Evolutionary conservation across 1,140 invertebrate genomes (phyloP).

Genomic region (Bacillus rossius): DNA sequence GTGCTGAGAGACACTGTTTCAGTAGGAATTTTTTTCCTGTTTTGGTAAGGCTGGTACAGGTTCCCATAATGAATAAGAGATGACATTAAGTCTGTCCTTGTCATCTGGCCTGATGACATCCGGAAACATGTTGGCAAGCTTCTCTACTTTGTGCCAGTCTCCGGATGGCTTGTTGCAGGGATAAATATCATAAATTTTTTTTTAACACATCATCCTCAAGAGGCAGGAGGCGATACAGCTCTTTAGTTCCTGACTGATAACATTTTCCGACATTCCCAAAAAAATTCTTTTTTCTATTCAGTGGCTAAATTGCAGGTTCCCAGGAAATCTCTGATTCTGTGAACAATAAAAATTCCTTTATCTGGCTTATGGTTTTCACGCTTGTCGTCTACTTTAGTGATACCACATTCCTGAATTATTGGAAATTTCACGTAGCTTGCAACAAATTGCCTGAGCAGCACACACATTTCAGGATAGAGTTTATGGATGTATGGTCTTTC

Average conservation of each 20-base stretch:
- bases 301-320: background rate
- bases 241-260: background rate
- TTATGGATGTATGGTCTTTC: conserved; percentile 2
- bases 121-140: background rate
- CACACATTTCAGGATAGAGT: background rate
- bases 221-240: background rate
- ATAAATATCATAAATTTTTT: background rate
- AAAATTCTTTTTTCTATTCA: background rate
- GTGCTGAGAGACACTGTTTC: no score
- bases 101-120: background rate
- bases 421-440: background rate
- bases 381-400: background rate
- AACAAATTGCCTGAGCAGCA: background rate
- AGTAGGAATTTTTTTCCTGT: no score
- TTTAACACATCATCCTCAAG: background rate
- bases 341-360: background rate
- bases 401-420: background rate
- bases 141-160: background rate
- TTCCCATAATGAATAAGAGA: no score
- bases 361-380: background rate
- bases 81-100: background rate
- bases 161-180: background rate
- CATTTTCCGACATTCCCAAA: background rate
- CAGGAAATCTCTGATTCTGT: background rate
- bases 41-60: no score